Percentiles rank a stretch among this genome's conserved stretches.
These are phyloP conservation scores for Archips crataeganus DNA, from an alignment of 2,888 invertebrate genomes.

Conservation along the genomic window DNA sequence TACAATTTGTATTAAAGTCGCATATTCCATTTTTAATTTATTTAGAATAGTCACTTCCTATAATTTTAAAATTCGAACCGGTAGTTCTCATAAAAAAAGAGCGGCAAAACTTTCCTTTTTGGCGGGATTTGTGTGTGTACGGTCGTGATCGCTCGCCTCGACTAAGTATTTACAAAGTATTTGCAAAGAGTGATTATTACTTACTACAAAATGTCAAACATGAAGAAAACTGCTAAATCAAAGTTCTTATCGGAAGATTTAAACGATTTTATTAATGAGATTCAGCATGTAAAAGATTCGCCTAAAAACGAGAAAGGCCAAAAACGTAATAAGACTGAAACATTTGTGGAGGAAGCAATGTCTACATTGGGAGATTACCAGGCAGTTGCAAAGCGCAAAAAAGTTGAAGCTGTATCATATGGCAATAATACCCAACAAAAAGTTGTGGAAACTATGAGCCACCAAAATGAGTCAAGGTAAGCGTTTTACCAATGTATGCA, in stretches of 20 bases:
- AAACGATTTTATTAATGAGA: conserved; percentile 63
- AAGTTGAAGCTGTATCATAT: conserved; percentile 56
- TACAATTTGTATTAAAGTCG: conserved; percentile 28
- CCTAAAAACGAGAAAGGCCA: conserved; percentile 60
- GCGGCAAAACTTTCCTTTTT: conserved; percentile 27
- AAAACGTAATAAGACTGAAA: conserved; percentile 58
- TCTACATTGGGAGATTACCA: conserved; percentile 60
- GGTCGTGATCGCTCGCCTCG: too few relatives aligned
- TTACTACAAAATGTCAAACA: conserved; percentile 56
- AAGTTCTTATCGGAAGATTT: conserved; percentile 65
- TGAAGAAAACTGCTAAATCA: conserved; percentile 60
- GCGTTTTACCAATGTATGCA: neutral
- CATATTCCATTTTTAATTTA: conserved; percentile 26
- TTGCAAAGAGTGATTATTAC: neutral
- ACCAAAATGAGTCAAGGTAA: conserved; percentile 70
- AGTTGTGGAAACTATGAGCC: conserved; percentile 64
- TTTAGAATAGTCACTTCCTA: conserved; percentile 15
- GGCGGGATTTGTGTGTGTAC: conserved; percentile 21
- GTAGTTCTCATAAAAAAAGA: neutral
- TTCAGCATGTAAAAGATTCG: conserved; percentile 63
- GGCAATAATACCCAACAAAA: conserved; percentile 67
- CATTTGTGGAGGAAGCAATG: conserved; percentile 59
- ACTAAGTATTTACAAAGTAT: neutral
- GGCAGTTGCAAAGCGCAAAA: conserved; percentile 63
- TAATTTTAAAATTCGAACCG: conserved; percentile 34